Conservation (phyloP, 2,797 vertebrate species). For the Parambassis ranga region DNA sequence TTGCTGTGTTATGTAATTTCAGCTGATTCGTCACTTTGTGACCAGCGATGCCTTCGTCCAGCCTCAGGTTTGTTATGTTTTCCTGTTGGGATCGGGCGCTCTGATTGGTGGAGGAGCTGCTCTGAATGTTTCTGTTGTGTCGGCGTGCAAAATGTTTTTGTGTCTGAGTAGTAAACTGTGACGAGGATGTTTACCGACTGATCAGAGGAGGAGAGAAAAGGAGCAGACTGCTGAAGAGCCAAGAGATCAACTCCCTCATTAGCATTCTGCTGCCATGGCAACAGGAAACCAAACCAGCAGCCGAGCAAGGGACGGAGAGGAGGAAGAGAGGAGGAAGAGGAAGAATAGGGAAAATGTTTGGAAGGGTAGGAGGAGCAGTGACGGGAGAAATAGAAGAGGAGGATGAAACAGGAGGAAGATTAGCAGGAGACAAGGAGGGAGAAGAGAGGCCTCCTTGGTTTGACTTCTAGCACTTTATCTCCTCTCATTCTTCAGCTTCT, state of each 20-base stretch:
- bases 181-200: constrained; percentile 4
- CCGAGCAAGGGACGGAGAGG: not conserved
- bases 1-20: not conserved
- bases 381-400: not conserved
- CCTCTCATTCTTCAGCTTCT: too few species aligned
- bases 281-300: constrained; percentile 67
- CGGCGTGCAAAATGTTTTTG: not conserved
- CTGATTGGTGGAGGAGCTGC: not conserved
- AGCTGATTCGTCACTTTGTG: constrained; percentile 8
- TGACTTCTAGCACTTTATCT: too few species aligned
- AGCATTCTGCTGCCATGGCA: constrained; percentile 77
- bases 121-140: not conserved
- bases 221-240: constrained; percentile 44
- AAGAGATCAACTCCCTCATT: constrained; percentile 66
- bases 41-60: not conserved
- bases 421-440: not conserved
- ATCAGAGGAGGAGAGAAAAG: constrained; percentile 1
- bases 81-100: not conserved
- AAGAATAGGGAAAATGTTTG: not conserved
- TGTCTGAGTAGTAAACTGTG: not conserved
- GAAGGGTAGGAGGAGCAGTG: not conserved
- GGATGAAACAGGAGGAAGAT: not conserved
- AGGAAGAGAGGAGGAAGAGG: not conserved
- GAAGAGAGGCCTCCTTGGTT: too few species aligned
- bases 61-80: not conserved